Conservation (phyloP, 2,888 invertebrate species). For the Pheosia gnoma region DNA sequence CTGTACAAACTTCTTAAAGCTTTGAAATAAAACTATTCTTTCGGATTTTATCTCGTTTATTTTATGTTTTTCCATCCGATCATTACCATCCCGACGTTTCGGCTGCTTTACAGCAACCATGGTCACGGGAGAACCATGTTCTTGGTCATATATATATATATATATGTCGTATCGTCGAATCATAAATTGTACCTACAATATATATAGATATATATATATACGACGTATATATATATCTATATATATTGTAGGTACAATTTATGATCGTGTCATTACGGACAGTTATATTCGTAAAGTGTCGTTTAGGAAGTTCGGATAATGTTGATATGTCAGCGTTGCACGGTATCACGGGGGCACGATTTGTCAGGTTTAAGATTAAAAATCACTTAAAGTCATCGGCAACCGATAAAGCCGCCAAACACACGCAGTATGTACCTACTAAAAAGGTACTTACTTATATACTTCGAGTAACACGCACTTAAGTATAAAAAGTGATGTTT, state of each 20-base stretch:
- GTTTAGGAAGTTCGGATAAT: conserved; percentile 4
- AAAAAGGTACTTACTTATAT: too few relatives aligned
- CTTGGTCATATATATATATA: too few relatives aligned
- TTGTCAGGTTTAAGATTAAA: conserved; percentile 47
- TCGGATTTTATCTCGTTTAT: too few relatives aligned
- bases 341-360: conserved; percentile 34
- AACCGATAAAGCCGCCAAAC: conserved; percentile 26
- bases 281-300: background rate
- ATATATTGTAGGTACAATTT: background rate
- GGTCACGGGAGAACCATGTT: too few relatives aligned
- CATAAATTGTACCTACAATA: too few relatives aligned
- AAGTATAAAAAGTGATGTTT: too few relatives aligned
- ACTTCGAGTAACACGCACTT: background rate
- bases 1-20: too few relatives aligned
- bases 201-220: background rate
- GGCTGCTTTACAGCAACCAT: too few relatives aligned
- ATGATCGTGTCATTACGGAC: background rate
- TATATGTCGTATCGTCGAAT: too few relatives aligned
- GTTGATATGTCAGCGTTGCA: conserved; percentile 6
- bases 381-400: conserved; percentile 40
- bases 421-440: conserved; percentile 16
- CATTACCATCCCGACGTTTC: too few relatives aligned
- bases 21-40: too few relatives aligned
- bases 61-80: too few relatives aligned
- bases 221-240: background rate